Evolutionary conservation across 1,140 invertebrate species (phyloP), one percentile per base, ranked within the genome.

Genomic region (Nephila pilipes): DNA sequence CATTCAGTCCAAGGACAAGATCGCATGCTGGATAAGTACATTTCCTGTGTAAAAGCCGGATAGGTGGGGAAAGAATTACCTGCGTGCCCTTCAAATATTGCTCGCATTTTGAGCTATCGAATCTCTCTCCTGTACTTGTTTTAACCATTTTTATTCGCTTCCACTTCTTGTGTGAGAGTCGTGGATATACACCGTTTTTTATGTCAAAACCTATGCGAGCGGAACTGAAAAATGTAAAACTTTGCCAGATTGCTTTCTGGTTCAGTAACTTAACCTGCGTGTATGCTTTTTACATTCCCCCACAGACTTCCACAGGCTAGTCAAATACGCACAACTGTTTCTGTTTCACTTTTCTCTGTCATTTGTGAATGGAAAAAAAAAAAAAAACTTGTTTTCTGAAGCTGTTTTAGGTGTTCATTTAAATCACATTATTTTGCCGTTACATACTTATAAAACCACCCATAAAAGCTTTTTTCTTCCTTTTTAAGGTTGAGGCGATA

Each of bases 241-340:
- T 81, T 81, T n/a, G 29, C 80, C 80, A 81, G 80, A 81, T 81
- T 81, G 80, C 80, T 81, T 81, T 81, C 80, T 29, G 80, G 80
- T 81, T 81, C 80, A 81, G 80, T 55, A 55, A 81, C 20, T 81
- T 81, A 81, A 81, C 80, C 38, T 55, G 38, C 80, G 46, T 55
- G 38, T 54, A 18, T 81, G 2, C 38, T 6, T 75, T 75, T 25
- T 22, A 20, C 80, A 46, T 29, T 22, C 80, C 25, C 69, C 46
- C 46, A 80, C 36, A 81, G 18, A 25, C 20, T 81, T 55, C 46
- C 36, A 46, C 22, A 20, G 14, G 22, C 79, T 75, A 29, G 65
- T 65, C n/a, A 65, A 25, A 58, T 58, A 58, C 5, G 18, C 57
- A 58, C 57, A 46, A 46, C 46, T 46, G 58, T 5, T 60, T 60